Base-by-base conservation (phyloP, 2,113 vertebrate species). In the Pan troglodytes region DNA sequence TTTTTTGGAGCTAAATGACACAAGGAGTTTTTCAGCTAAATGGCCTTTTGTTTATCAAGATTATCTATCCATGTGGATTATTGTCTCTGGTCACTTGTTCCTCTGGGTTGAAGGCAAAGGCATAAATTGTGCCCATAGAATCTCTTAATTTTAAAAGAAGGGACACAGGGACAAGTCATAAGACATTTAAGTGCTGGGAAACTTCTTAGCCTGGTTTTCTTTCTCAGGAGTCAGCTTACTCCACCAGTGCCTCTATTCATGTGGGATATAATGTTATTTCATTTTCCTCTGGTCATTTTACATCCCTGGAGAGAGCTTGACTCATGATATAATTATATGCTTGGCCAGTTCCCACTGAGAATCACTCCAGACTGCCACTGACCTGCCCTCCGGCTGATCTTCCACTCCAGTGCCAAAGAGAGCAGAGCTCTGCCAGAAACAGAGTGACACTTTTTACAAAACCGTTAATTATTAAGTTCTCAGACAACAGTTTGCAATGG, bases 241-340 rank as follows among this genome's bases (percentile, higher is more conserved):
- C 72, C 72, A 86, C 81, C 85, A 92, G 50, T 35, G 81, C 61
- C 81, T 97, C 91, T 98, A 89, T 95, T 94, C 98, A 97, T 96
- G 97, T 97, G 97, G 97, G 97, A 97, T 96, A 81, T 78, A 95
- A 96, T 96, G 98, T 95, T 96, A 97, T 96, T 98, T 95, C 97
- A 95, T 96, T 97, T 96, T 97, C 96, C 97, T 94, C 97, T 96
- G 95, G 97, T 97, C 96, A 89, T 97, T 91, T 98, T 96, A 96
- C 96, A 80, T 98, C 98, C 97, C 97, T 96, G 85, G 97, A 97
- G 98, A 98, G 97, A 84, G 61, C 85, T 96, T 98, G 98, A 97
- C 97, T 98, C 98, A 98, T 96, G 96, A 90, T 97, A 97, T 98
- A 98, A 97, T 98, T 98, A 97, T 91, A 98, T 55, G 96, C 96